Conservation (phyloP, 2,888 invertebrate genomes). For the Aspidiotus rigidus region DNA sequence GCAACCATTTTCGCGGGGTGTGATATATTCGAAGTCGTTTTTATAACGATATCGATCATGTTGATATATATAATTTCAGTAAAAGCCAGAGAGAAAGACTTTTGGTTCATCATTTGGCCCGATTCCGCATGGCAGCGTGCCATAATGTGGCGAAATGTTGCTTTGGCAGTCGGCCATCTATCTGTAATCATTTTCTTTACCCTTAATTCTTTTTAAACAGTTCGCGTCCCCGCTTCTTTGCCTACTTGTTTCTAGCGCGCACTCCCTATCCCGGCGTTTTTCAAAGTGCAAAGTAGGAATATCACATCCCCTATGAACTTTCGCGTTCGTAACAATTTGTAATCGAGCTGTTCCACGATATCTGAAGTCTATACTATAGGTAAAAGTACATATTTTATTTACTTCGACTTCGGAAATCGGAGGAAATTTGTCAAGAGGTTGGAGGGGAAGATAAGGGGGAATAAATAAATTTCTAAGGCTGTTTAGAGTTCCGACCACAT, state of each 20-base stretch:
- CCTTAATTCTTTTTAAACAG: slow-evolving; percentile 18
- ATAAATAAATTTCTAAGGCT: no score
- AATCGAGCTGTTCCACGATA: no score
- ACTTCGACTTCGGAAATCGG: no score
- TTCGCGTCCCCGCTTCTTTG: neutral
- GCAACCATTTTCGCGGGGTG: slow-evolving; percentile 17
- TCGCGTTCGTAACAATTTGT: no score
- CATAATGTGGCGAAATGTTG: slow-evolving; percentile 31
- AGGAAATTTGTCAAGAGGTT: no score
- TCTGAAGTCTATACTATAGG: no score
- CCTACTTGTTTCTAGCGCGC: neutral
- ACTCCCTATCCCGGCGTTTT: no score
- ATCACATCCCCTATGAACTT: no score
- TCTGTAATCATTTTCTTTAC: slow-evolving; percentile 30
- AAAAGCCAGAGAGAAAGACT: slow-evolving; percentile 30
- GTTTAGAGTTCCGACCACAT: no score
- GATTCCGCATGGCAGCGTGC: slow-evolving; percentile 30
- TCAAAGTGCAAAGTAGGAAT: no score
- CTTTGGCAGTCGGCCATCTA: slow-evolving; percentile 28
- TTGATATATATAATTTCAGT: slow-evolving; percentile 30
- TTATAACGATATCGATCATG: slow-evolving; percentile 33
- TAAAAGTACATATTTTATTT: no score
- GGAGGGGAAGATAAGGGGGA: no score
- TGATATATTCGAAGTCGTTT: slow-evolving; percentile 21
- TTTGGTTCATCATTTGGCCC: slow-evolving; percentile 32